Evolutionary conservation across 2,797 vertebrate species (phyloP), one percentile per base, ranked within the genome.

Genomic region (Gymnocypris eckloni): DNA sequence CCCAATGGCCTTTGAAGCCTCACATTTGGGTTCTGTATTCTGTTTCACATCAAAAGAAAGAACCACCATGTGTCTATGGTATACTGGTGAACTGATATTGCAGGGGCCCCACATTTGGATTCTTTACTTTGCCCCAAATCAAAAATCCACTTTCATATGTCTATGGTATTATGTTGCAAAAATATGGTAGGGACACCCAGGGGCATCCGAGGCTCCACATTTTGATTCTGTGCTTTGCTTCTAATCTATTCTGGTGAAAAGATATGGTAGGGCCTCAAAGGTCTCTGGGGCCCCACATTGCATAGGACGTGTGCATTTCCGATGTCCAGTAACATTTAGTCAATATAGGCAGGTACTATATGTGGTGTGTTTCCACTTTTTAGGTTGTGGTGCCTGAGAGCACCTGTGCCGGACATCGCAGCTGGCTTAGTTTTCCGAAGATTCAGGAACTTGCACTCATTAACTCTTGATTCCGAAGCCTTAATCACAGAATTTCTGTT

Each of bases 211-310:
- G 48, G 48, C 4, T 15, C 13, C 48, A 50, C 4, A 50, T 50
- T 50, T 50, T 15, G 48, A 4, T 48, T 48, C 48, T 48, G 48
- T 48, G 12, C 48, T 48, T 48, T 48, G 48, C 54, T 56, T 56
- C 20, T 56, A 20, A 56, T 56, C 20, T 43, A 33, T 48, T 79
- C 41, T 64, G 16, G 25, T 50, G 45, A 8, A 75, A n/a, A 18
- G 15, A 50, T 25, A 48, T 25, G 7, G 22, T 25, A 45, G 22
- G 22, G 41, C 4, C 15, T 3, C 50, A 59, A 59, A 59, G 71
- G 67, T 20, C 78, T 71, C 77, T 85, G 81, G 59, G 39, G 71
- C 72, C 78, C 75, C 48, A 79, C 85, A 67, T 86, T 56, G 59
- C 43, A 69, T 67, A 13, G 25, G 64, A 37, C 4, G 1, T 70